These are phyloP conservation scores for Rhizomys pruinosus DNA, from an alignment of 2,113 vertebrate species.

Conservation along the genomic window DNA sequence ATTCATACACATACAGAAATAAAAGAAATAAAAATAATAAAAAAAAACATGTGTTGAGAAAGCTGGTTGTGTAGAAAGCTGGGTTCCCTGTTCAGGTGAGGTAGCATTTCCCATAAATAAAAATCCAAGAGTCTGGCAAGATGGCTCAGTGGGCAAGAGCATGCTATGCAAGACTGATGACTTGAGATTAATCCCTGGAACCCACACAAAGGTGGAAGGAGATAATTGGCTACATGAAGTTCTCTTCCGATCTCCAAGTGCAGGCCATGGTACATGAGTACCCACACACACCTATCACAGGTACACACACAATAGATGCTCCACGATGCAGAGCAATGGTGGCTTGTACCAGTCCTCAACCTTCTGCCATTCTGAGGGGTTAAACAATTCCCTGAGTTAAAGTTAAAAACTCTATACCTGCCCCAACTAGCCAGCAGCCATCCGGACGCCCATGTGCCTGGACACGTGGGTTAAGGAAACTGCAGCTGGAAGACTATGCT, in stretches of 20 bases:
- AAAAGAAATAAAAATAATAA: too few relatives aligned
- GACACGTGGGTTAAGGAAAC: not conserved
- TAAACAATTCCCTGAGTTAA: not conserved
- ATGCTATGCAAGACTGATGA: not conserved
- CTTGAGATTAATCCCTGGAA: not conserved
- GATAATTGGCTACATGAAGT: not conserved
- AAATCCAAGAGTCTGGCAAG: not conserved
- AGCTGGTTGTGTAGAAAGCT: not conserved
- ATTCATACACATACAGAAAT: too few relatives aligned
- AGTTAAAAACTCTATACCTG: not conserved
- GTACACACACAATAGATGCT: not conserved
- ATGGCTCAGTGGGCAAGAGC: not conserved
- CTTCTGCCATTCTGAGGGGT: not conserved
- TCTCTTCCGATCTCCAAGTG: not conserved
- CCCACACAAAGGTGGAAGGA: too few relatives aligned
- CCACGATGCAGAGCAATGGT: not conserved
- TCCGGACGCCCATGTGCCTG: not conserved
- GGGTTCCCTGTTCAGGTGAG: not conserved
- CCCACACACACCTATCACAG: too few relatives aligned
- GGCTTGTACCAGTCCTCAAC: slow-evolving; percentile 7
- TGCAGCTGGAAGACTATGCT: not conserved
- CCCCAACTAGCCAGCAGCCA: not conserved
- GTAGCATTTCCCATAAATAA: not conserved
- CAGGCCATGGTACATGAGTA: not conserved
- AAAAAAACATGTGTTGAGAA: not conserved